Evolutionary conservation across 1,140 invertebrate genomes (phyloP), one percentile per base, ranked within the genome.

Genomic region (Cyclargus thomasi): DNA sequence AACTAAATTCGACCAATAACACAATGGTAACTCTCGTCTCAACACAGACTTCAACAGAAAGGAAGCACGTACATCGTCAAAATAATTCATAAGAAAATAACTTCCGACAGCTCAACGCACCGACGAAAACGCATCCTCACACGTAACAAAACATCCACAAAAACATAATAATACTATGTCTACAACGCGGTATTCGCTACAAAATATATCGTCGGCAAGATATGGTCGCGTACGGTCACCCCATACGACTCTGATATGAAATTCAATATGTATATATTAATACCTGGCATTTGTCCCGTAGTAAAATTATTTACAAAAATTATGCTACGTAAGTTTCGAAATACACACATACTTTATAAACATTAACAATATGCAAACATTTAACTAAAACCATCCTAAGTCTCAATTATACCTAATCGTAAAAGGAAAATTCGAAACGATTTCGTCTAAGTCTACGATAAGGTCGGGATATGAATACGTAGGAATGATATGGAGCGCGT

Each of bases 1-100:
- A 88, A 87, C 85, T 90, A 90, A 88, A 90, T 88, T 88, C 85
- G 83, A 82, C 86, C 80, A 83, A 88, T 86, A 88, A 87, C 81
- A 81, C 73, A 87, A 78, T 90, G 87, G 87, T 90, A 90, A 90
- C 87, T 90, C 80, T 81, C 77, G 81, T 80, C 74, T 85, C 84
- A 59, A 59, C 17, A 55, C 53, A 57, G 21, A 59, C 55, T 59
- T 55, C 55, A 59, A 59, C 55, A 22, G 55, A 59, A 59, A 22
- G 20, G 55, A 59, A 59, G 55, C 55, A 20, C 55, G 4, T 55
- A 55, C 53, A 18, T 59, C 18, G 18, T 59, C 17, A 59, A 20
- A 47, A 47, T 2, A 47, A 47, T 47, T 16, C 39, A 8, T 8
- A 59, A 59, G 55, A 59, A 59, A 20, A 18, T 59, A 20, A 59